A percentile compares a stretch with the other conserved stretches of the same genome.
Evolutionary conservation across 2,888 invertebrate genomes (phyloP).

Genomic region (Acanthosepion pharaonis): DNA sequence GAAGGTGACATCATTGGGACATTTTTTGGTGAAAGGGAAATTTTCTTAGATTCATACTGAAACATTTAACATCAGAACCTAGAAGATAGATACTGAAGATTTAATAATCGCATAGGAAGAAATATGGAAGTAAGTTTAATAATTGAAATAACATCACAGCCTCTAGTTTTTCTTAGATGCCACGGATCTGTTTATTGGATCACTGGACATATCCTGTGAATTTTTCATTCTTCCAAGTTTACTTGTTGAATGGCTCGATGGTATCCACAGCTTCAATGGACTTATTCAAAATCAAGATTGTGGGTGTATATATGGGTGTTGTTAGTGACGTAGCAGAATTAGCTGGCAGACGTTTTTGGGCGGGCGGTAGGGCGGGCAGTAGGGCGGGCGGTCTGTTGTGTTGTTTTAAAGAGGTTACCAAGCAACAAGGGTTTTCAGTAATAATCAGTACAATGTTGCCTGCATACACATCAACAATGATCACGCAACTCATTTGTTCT

Average conservation of each 20-base stretch:
- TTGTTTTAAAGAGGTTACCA: constrained; percentile 14
- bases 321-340: constrained; percentile 23
- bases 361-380: background rate
- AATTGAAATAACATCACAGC: constrained; percentile 14
- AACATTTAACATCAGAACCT: background rate
- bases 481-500: constrained; percentile 1
- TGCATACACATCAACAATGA: background rate
- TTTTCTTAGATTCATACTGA: background rate
- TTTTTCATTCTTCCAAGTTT: background rate
- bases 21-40: background rate
- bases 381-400: background rate
- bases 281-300: constrained; percentile 12
- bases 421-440: constrained; percentile 14
- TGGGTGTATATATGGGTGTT: constrained; percentile 33
- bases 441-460: constrained; percentile 33
- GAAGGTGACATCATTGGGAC: constrained; percentile 33
- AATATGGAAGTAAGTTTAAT: background rate
- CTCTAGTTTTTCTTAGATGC: constrained; percentile 22
- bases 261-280: constrained; percentile 22
- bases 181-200: background rate
- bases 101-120: constrained; percentile 33
- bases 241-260: constrained; percentile 11
- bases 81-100: background rate
- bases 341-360: constrained; percentile 23
- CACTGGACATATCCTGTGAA: constrained; percentile 20